Base-by-base conservation (phyloP, 2,888 invertebrate genomes). In the Drosophila nigricruria region DNA sequence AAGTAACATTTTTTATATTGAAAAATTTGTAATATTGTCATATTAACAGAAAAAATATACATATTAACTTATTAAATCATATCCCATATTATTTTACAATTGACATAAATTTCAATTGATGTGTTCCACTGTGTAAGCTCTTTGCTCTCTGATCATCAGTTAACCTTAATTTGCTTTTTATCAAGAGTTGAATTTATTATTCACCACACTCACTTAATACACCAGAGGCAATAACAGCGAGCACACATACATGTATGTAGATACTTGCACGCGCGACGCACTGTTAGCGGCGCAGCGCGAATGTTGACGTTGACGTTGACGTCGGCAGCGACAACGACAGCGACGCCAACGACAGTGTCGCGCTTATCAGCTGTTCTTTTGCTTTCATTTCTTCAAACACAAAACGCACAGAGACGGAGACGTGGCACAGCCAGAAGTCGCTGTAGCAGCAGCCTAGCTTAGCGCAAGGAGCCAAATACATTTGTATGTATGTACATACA, bases 301-400 rank as follows among this genome's bases (percentile, higher is more conserved):
- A 59, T 38, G 40, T 34, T 32, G 45, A 53, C 27, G 61, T 23
- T 20, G 47, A 25, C 42, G 58, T 16, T 76, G 36, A 32, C 23
- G 61, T 27, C 42, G 23, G 9, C 57, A 23, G 27, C 40, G 56
- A 43, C 45, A 49, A 10, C 57, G 18, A 36, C 32, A n/a, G n/a
- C n/a, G 10, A 30, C 30, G 57, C 20, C 52, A 45, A 20, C 80
- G 20, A 30, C 64, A 42, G 47, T 59, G 56, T 62, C 47, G 50
- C 59, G 80, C 80, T 69, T 82, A 85, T 85, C 82, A 81, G 86
- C 72, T 82, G 82, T 82, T 72, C 66, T 72, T 72, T 85, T 79
- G 67, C 77, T 62, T 82, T 80, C 52, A 59, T 77, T 82, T 63
- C 70, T 64, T 77, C 52, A 72, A 65, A 80, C 52, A 72, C 40